These are phyloP conservation scores for Pinna nobilis DNA, from an alignment of 1,140 invertebrate genomes.

Conservation along the genomic window DNA sequence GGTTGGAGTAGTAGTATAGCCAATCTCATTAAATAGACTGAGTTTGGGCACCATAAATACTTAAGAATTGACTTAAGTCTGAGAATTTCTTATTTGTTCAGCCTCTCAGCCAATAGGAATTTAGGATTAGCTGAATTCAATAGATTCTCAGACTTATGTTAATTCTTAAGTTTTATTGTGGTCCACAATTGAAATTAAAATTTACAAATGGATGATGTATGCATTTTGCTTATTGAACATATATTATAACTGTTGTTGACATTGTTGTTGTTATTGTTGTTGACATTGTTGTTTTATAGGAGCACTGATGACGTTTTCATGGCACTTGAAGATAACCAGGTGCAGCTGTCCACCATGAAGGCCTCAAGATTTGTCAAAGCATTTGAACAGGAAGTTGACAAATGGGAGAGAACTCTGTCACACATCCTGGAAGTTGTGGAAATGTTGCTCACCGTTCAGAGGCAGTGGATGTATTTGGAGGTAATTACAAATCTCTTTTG, in stretches of 20 bases:
- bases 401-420: conserved; percentile 88
- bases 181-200: no score
- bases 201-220: no score
- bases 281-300: conserved; percentile 46
- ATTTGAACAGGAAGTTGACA: conserved; percentile 85
- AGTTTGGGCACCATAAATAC: no score
- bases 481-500: no score
- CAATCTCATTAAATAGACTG: no score
- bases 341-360: conserved; percentile 86
- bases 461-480: conserved; percentile 88
- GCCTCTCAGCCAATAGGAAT: no score
- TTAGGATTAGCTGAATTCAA: no score
- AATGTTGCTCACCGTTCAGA: conserved; percentile 84
- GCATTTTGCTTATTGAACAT: background rate
- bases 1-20: no score
- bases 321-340: conserved; percentile 73
- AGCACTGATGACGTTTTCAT: conserved; percentile 78
- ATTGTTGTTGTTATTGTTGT: background rate
- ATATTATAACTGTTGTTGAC: background rate
- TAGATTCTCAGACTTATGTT: no score
- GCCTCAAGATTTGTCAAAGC: conserved; percentile 89
- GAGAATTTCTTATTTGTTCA: no score
- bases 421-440: conserved; percentile 87
- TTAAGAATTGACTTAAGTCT: no score
- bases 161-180: no score